These are phyloP conservation scores for Bugula neritina DNA, from an alignment of 2,888 invertebrate genomes.

Conservation along the genomic window DNA sequence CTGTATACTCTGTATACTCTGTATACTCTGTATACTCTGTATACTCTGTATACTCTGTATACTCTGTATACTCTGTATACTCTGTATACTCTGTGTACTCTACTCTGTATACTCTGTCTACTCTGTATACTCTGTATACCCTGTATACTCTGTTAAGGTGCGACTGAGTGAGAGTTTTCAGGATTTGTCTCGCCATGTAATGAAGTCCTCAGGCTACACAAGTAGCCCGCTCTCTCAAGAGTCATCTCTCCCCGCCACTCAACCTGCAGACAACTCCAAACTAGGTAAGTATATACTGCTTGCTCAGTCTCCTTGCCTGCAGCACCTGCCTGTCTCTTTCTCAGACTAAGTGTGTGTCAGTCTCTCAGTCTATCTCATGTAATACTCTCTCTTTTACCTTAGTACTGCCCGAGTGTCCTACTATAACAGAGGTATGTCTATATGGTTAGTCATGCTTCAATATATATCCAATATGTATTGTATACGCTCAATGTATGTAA, in stretches of 20 bases:
- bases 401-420: background rate
- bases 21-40: too few relatives aligned
- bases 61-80: too few relatives aligned
- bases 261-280: background rate
- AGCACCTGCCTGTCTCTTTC: background rate
- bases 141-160: too few relatives aligned
- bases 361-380: background rate
- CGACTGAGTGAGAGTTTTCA: slow-evolving; percentile 28
- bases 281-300: background rate
- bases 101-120: too few relatives aligned
- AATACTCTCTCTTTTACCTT: background rate
- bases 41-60: too few relatives aligned
- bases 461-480: background rate
- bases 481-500: too few relatives aligned
- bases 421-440: slow-evolving; percentile 20
- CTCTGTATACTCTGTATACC: too few relatives aligned
- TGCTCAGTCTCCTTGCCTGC: background rate
- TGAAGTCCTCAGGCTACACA: slow-evolving; percentile 7
- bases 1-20: too few relatives aligned
- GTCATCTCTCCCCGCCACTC: background rate
- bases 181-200: slow-evolving; percentile 26
- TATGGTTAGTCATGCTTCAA: slow-evolving; percentile 1
- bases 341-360: background rate
- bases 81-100: too few relatives aligned
- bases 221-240: background rate